Evolutionary conservation across 2,888 invertebrate genomes (phyloP), one percentile per base, ranked within the genome.

Genomic region (Taenaris catops): DNA sequence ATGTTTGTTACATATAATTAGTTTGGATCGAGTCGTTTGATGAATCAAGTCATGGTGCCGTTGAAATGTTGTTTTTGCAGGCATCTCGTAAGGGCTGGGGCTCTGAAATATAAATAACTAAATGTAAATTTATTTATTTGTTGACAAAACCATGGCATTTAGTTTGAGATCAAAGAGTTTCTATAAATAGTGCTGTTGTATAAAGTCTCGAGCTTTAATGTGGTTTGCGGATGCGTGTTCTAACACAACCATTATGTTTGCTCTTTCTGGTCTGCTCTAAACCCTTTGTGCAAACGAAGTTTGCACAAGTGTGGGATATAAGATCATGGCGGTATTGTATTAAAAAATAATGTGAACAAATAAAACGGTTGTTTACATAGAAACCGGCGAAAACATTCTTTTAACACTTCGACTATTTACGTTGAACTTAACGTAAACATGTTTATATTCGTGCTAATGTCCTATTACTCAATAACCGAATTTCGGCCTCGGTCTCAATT

Each of bases 81-180:
- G 58, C 87, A 87, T 46, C 84, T 66, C 43, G 83, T 86, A 39
- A 87, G 73, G 44, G 79, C 74, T 19, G 84, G 86, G 35, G 87
- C 76, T 57, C 87, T 88, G 80, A 7, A 81, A 83, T 36, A 54
- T 53, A 66, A 68, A 42, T 9, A 31, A 31, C 25, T 31, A 27
- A 24, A n/a, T n/a, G n/a, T n/a, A n/a, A 45, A 39, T 28, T 29
- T 31, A 48, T 44, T 19, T 6, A 19, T 19, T 35, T 41, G 44
- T 51, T 48, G 35, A 51, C 51, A 51, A 51, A 34, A 51, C 41
- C 46, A 19, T 32, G 14, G 24, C 19, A 46, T 34, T 34, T 34
- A 28, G 38, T 36, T 25, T 17, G 35, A 61, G 57, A 62, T 67
- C 65, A 67, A 70, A 69, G 55, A 14, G 48, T 36, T 34, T 43